A percentile compares a stretch with the other conserved stretches of the same genome.
Evolutionary conservation across 1,140 invertebrate species (phyloP).

Genomic region (Cherax quadricarinatus): DNA sequence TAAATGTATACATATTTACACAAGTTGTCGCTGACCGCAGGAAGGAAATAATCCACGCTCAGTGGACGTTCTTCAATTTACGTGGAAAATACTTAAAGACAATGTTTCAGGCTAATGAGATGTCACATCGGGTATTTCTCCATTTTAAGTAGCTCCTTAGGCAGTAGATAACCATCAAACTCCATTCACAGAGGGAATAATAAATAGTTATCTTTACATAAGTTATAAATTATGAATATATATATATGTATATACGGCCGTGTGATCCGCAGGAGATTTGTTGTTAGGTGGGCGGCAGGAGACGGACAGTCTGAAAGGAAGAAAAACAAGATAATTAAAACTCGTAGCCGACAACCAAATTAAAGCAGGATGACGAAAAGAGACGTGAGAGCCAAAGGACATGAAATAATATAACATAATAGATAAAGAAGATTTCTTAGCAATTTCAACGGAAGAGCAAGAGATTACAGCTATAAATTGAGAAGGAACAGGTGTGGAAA

Average conservation of each 20-base stretch:
- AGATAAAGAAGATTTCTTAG: too few relatives aligned
- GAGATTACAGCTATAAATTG: too few relatives aligned
- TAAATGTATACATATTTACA: background rate
- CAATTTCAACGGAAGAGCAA: too few relatives aligned
- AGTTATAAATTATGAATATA: too few relatives aligned
- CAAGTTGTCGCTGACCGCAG: background rate
- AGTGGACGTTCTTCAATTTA: background rate
- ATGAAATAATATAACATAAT: too few relatives aligned
- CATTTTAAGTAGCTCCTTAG: background rate
- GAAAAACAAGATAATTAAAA: background rate
- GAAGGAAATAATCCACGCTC: background rate
- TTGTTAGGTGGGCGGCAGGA: background rate
- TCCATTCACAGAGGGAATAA: background rate
- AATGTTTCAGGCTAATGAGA: background rate
- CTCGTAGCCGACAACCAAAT: too few relatives aligned
- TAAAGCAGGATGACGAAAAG: too few relatives aligned
- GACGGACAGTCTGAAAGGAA: background rate
- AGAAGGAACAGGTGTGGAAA: too few relatives aligned
- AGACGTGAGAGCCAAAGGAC: too few relatives aligned
- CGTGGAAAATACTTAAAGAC: background rate
- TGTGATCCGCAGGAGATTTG: background rate
- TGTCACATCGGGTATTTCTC: background rate
- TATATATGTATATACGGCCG: background rate
- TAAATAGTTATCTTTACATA: background rate
- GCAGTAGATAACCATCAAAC: background rate